Conservation (phyloP, 2,113 vertebrate species). For the Rutilus rutilus region DNA sequence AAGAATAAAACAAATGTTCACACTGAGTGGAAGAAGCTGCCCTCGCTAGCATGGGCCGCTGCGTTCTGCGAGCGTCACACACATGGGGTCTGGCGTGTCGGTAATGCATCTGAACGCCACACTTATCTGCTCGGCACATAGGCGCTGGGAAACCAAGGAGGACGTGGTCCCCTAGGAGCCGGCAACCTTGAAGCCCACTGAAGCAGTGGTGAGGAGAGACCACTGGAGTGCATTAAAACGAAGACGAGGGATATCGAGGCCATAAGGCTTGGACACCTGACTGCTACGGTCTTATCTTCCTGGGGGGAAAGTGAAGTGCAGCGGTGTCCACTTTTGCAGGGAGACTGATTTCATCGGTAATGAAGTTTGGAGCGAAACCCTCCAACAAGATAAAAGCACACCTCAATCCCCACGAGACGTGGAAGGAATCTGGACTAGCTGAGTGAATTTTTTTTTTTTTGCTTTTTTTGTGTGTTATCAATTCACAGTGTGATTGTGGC, state of each 20-base stretch:
- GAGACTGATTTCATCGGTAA: constrained; percentile 40
- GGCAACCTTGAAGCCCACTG: constrained; percentile 27
- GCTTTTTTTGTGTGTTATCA: constrained; percentile 38
- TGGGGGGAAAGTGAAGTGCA: constrained; percentile 8
- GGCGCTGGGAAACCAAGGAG: background rate
- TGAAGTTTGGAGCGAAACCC: constrained; percentile 39
- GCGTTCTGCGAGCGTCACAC: background rate
- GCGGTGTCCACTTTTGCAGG: constrained; percentile 6
- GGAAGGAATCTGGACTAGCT: background rate
- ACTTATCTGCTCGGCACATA: constrained; percentile 19
- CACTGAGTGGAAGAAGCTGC: background rate
- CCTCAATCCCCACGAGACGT: constrained; percentile 2
- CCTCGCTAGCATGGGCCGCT: background rate
- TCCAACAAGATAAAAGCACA: constrained; percentile 33
- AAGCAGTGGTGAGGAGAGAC: constrained; percentile 28
- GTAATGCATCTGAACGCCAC: constrained; percentile 2
- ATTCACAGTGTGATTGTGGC: constrained; percentile 31
- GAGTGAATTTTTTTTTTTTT: constrained; percentile 18
- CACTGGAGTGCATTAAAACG: constrained; percentile 42
- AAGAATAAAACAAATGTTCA: background rate
- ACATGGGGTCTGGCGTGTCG: constrained; percentile 20
- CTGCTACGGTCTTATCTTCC: constrained; percentile 22
- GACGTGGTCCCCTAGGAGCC: constrained; percentile 21
- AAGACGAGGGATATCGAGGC: background rate
- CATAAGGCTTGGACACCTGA: constrained; percentile 8